phyloP scores from a whole-genome alignment of 2,888 invertebrate species.

The Tridacna crocea region DNA sequence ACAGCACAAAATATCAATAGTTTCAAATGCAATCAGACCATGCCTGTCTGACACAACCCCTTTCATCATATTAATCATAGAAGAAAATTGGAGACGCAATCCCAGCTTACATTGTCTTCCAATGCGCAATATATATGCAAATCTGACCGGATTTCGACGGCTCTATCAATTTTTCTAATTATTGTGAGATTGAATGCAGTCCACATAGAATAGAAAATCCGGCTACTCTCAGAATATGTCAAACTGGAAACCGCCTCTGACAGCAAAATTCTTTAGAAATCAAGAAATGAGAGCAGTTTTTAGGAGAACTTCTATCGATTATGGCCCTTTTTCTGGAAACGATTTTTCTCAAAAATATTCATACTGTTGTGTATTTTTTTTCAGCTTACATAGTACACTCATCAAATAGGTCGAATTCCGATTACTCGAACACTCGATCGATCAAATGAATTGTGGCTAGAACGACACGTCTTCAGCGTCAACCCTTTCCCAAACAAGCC shows the following conservation, averaged over 20 bases:
- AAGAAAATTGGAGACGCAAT: constrained; percentile 36
- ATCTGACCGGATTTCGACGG: constrained; percentile 35
- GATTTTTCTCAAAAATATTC: too few species aligned
- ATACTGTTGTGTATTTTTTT: too few species aligned
- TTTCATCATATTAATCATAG: constrained; percentile 25
- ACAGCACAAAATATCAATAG: too few species aligned
- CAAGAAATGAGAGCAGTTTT: neutral
- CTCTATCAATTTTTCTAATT: constrained; percentile 46
- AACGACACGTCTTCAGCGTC: too few species aligned
- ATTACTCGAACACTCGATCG: too few species aligned
- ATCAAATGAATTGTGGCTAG: too few species aligned
- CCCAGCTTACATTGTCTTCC: constrained; percentile 45
- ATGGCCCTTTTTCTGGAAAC: neutral
- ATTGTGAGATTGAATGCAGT: constrained; percentile 22
- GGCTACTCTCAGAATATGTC: neutral
- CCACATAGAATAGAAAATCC: constrained; percentile 19
- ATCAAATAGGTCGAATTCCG: too few species aligned
- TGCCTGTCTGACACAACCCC: too few species aligned
- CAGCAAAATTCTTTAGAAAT: constrained; percentile 17
- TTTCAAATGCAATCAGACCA: too few species aligned
- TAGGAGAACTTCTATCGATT: neutral
- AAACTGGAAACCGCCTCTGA: constrained; percentile 2
- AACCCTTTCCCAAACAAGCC: too few species aligned
- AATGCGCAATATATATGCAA: constrained; percentile 55
- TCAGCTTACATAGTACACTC: too few species aligned